Evolutionary conservation across 1,140 invertebrate species (phyloP).

Genomic region (Yoshiicerus persimilis): DNA sequence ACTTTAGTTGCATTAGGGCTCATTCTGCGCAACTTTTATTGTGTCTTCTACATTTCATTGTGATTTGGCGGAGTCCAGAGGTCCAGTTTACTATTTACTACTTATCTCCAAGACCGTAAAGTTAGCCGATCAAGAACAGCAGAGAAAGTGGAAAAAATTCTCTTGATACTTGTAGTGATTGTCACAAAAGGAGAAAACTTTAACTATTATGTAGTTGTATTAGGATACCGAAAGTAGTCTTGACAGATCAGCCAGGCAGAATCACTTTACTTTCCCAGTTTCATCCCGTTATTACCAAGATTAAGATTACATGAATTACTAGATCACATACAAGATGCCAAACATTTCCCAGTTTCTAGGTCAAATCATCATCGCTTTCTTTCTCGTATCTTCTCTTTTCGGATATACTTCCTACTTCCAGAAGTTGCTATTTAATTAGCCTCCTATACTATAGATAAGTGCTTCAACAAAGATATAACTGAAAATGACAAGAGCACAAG

Average conservation of each 20-base stretch:
- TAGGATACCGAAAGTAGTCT: background rate
- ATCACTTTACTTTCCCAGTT: background rate
- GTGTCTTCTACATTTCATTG: slow-evolving; percentile 31
- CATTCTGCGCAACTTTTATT: background rate
- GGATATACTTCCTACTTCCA: background rate
- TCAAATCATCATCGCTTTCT: background rate
- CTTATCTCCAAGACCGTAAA: background rate
- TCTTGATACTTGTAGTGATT: background rate
- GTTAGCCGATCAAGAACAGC: background rate
- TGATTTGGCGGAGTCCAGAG: background rate
- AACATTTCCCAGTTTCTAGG: background rate
- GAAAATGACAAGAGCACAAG: background rate
- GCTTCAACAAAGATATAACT: background rate
- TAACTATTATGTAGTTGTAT: background rate
- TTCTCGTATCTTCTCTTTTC: too few species aligned
- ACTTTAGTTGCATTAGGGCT: background rate
- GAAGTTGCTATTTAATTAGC: background rate
- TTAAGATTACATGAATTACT: background rate
- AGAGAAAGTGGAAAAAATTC: background rate
- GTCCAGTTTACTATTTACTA: background rate
- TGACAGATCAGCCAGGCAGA: background rate
- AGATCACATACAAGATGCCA: background rate
- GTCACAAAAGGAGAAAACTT: background rate
- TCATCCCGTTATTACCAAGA: background rate
- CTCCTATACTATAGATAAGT: background rate